phyloP scores from a whole-genome alignment of 2,113 vertebrate genomes.

The Antechinus flavipes region DNA sequence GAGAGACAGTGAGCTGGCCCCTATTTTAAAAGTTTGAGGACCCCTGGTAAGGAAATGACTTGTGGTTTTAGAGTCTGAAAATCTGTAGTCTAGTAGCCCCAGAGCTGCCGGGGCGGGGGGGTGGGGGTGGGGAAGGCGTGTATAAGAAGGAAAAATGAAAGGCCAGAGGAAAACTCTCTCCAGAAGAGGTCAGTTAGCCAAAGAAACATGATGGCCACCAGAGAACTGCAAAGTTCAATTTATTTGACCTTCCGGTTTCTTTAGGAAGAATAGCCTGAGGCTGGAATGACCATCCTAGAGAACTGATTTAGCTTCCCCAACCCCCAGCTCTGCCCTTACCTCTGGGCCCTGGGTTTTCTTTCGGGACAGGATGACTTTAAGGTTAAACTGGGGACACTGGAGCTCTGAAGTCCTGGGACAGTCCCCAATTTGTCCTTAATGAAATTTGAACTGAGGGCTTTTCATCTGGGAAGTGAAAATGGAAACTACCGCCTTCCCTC shows the following conservation, averaged over 20 bases:
- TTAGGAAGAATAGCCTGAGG: not conserved
- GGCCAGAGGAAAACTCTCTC: not conserved
- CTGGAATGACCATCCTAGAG: not conserved
- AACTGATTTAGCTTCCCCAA: not conserved
- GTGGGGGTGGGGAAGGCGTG: not conserved
- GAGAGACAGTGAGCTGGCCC: no score
- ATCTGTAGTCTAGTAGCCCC: not conserved
- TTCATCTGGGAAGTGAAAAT: conserved; percentile 36
- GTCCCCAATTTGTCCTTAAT: not conserved
- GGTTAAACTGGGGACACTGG: conserved; percentile 30
- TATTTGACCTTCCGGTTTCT: not conserved
- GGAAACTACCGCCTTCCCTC: not conserved
- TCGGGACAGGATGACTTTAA: not conserved
- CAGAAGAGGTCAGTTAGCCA: not conserved
- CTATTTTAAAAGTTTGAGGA: no score
- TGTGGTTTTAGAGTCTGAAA: not conserved
- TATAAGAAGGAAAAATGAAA: not conserved
- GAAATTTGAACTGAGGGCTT: conserved; percentile 26
- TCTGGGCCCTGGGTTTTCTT: not conserved
- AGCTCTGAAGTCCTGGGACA: conserved; percentile 9
- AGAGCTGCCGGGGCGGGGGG: not conserved
- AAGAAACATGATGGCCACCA: not conserved
- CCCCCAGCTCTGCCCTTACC: no score
- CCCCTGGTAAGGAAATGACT: not conserved
- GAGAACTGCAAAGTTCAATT: not conserved